Evolutionary conservation across 2,113 vertebrate species (phyloP), one percentile per base, ranked within the genome.

Genomic region (Brachionichthys hirsutus): DNA sequence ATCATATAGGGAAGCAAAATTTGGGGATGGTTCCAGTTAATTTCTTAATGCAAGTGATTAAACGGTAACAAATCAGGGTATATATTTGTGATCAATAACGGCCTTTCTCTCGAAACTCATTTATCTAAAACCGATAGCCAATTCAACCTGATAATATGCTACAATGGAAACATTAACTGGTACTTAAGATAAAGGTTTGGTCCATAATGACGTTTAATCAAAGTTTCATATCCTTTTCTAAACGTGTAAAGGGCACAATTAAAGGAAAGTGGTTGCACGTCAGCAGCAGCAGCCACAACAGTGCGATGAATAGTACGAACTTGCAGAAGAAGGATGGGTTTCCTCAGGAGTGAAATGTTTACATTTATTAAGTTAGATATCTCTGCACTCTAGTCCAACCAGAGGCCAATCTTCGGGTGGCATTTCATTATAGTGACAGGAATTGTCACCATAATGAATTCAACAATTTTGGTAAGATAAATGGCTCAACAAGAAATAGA

Each of bases 381-480:
- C 78, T 85, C 86, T 88, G 80, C 89, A 90, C 90, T 92, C 86
- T 60, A 80, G 91, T 90, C 92, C 88, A 77, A 90, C 87, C 89
- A 91, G 82, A 64, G 88, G 70, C 69, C 84, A 82, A 73, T 92
- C 73, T 92, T 80, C 76, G 81, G 82, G 42, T 81, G 90, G 89
- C 85, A 89, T 92, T 95, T 95, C 91, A 94, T 94, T 95, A 95
- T 93, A 91, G 89, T 83, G 78, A 87, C 57, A 87, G 66, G 88
- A 75, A 92, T 90, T 92, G 90, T 92, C 92, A 91, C 87, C 77
- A 77, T 93, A 94, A 94, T 91, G 84, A 94, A 94, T 96, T 94
- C 87, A 92, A 94, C 94, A 95, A 82, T 89, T 87, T 85, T 89
- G 87, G 65, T 89, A 88, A 94, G 92, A 95, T 89, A 94, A 95